Base-by-base conservation (phyloP, 1,140 invertebrate species). In the Onthophagus taurus region DNA sequence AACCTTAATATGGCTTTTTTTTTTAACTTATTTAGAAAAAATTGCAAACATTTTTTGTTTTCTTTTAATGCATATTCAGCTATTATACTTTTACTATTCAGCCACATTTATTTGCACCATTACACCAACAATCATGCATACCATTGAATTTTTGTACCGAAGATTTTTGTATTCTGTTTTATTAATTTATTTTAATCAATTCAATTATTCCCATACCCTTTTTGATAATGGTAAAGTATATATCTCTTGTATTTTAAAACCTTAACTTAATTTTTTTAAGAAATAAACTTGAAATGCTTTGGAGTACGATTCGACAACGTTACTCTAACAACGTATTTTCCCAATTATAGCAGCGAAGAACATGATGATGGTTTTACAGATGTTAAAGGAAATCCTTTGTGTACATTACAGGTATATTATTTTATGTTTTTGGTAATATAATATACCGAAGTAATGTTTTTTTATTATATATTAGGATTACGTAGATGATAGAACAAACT, bases 251-350 rank as follows among this genome's bases (percentile, higher is more conserved):
- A 34, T 17, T 37, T 33, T 3, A 33, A n/a, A n/a, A 13, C 13
- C 19, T 21, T 7, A 2, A 12, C 13, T 2, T 21, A 8, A 18
- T 18, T 14, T 4, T 14, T 16, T 17, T 17, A 18, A 61, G 59
- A 61, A 49, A 51, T 55, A 12, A 53, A 61, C 45, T 51, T 63
- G 31, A 51, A 54, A 36, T 64, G 63, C 43, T 50, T 38, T 21
- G 63, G 63, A 26, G 63, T 55, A 51, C 54, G 38, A 2, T 61
- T 48, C 34, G 39, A 52, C 31, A 72, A 74, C 36, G 67, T 68
- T 0, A 64, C 68, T 3, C 38, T 72, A 14, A 57, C 69, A 3
- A 69, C 68, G 1, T 73, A 73, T 56, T 73, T 64, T 57, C 67
- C 70, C 0, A 64, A 67, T 46, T 70, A 59, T 31, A 63, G 63